phyloP scores from a whole-genome alignment of 2,113 vertebrate genomes.

The Oncorhynchus keta region DNA sequence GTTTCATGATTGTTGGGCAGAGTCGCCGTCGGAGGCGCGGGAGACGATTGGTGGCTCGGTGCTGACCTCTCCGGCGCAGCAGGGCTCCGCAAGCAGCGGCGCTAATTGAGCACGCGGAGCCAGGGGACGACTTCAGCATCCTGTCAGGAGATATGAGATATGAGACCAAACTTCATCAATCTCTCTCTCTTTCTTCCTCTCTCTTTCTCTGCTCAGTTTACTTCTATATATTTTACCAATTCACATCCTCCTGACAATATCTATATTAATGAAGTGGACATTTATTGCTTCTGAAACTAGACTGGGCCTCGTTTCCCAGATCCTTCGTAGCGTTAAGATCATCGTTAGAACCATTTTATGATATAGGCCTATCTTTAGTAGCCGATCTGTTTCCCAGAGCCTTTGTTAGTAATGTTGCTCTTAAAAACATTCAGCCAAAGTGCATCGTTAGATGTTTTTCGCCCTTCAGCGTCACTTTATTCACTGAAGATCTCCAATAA shows the following conservation, averaged over 20 bases:
- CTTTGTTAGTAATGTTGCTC: no score
- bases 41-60: conserved; percentile 47
- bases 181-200: conserved; percentile 19
- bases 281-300: no score
- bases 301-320: no score
- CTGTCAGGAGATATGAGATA: conserved; percentile 36
- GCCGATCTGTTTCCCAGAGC: no score
- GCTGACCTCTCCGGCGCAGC: conserved; percentile 53
- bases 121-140: conserved; percentile 34
- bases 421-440: no score
- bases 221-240: not conserved
- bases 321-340: no score
- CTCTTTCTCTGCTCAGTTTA: conserved; percentile 15
- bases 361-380: no score
- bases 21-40: conserved; percentile 66
- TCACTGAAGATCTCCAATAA: no score
- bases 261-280: not conserved
- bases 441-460: no score
- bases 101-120: conserved; percentile 61
- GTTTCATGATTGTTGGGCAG: conserved; percentile 58
- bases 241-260: not conserved
- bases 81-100: conserved; percentile 49
- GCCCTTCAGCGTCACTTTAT: no score
- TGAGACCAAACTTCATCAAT: conserved; percentile 31
- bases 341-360: no score